Evolutionary conservation across 2,113 vertebrate genomes (phyloP).

Genomic region (Colaptes auratus): DNA sequence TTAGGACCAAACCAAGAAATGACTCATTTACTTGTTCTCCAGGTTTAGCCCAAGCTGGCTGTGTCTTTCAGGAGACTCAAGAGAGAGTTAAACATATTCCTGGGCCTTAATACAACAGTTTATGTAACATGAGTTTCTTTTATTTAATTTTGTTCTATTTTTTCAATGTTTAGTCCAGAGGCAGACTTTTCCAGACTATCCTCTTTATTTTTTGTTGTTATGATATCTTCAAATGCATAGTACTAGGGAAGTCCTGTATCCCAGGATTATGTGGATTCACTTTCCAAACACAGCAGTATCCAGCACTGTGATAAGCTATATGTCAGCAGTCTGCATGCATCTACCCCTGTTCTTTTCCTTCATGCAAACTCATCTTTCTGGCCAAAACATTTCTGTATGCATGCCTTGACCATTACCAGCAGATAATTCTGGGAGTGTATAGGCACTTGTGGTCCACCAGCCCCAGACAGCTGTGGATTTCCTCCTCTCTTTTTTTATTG

Average conservation of each 20-base stretch:
- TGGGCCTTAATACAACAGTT: background rate
- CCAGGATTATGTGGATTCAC: background rate
- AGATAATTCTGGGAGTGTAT: fast-evolving
- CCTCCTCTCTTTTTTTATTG: background rate
- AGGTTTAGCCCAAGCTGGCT: background rate
- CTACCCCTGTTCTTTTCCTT: background rate
- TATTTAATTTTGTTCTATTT: background rate
- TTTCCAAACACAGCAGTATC: background rate
- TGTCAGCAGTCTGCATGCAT: fast-evolving
- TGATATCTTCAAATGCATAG: background rate
- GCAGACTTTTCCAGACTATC: background rate
- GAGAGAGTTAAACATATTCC: background rate
- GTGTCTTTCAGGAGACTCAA: background rate
- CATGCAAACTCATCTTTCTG: background rate
- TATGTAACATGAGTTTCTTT: background rate
- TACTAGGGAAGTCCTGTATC: background rate
- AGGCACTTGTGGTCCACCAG: background rate
- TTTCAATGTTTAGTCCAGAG: background rate
- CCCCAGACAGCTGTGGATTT: background rate
- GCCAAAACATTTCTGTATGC: background rate
- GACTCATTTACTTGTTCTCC: background rate
- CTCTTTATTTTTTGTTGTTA: background rate
- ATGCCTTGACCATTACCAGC: background rate
- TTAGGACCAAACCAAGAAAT: background rate
- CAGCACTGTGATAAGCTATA: fast-evolving